Conservation (phyloP, 2,888 invertebrate genomes). For the Phymatocera aterrima region DNA sequence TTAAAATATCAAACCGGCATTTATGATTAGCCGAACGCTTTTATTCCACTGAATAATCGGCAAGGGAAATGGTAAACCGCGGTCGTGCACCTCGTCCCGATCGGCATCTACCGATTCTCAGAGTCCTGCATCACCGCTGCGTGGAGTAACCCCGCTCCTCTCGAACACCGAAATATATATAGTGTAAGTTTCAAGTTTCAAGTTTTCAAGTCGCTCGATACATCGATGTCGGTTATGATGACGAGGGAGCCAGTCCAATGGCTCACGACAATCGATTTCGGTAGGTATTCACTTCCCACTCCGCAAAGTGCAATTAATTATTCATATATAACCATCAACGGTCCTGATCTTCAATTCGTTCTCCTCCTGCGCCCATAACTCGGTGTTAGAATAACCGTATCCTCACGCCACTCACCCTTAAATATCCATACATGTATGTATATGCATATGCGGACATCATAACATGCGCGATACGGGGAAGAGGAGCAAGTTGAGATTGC, state of each 20-base stretch:
- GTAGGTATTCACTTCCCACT: slow-evolving; percentile 39
- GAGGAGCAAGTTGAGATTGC: neutral
- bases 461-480: neutral
- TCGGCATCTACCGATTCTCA: neutral
- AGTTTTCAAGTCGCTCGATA: neutral
- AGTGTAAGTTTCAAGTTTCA: too few species aligned
- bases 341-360: neutral
- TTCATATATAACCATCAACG: slow-evolving; percentile 21
- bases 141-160: neutral
- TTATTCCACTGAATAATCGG: neutral
- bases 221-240: slow-evolving; percentile 15
- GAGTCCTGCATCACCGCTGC: neutral
- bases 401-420: neutral
- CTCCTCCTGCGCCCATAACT: neutral
- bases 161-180: neutral
- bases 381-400: slow-evolving; percentile 26
- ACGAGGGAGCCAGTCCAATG: neutral
- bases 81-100: neutral
- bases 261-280: slow-evolving; percentile 14
- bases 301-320: slow-evolving; percentile 36
- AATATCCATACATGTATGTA: slow-evolving; percentile 9
- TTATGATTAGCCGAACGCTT: neutral
- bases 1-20: neutral
- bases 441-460: neutral
- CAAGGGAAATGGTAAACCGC: neutral